Conservation (phyloP, 2,113 vertebrate genomes). For the Muntiacus muntjak region DNA sequence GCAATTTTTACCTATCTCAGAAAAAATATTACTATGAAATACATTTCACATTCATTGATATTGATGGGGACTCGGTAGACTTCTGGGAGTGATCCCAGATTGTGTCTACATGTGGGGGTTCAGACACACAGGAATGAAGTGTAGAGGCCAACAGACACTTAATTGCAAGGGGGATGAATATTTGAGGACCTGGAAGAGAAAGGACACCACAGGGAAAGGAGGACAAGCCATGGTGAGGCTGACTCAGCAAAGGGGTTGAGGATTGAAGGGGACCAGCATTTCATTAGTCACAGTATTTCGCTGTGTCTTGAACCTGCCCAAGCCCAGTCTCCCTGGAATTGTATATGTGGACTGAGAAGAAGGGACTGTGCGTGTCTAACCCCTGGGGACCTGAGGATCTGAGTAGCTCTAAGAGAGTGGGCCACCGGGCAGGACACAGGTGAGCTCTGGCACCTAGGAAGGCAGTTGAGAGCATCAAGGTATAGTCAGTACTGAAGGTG, state of each 20-base stretch:
- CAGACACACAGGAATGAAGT: neutral
- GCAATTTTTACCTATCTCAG: neutral
- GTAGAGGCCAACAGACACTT: neutral
- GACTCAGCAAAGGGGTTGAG: neutral
- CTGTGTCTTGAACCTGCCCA: neutral
- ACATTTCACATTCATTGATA: neutral
- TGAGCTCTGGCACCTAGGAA: neutral
- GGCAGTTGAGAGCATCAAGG: neutral
- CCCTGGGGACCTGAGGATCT: neutral
- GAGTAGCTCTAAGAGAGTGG: neutral
- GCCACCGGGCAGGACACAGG: neutral
- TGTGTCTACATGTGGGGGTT: neutral
- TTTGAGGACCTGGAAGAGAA: neutral
- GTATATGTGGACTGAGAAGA: neutral
- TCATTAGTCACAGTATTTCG: neutral
- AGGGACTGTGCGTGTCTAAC: neutral
- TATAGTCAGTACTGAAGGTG: neutral
- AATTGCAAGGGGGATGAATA: neutral
- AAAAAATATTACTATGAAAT: neutral
- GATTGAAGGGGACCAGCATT: neutral
- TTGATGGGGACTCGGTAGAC: neutral
- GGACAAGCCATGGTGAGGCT: neutral
- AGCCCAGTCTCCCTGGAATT: neutral
- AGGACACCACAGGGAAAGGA: neutral
- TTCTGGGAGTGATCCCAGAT: neutral